Percentiles rank a stretch among this genome's conserved stretches.
phyloP scores from a whole-genome alignment of 2,113 vertebrate genomes.

The Triplophysa rosa region DNA sequence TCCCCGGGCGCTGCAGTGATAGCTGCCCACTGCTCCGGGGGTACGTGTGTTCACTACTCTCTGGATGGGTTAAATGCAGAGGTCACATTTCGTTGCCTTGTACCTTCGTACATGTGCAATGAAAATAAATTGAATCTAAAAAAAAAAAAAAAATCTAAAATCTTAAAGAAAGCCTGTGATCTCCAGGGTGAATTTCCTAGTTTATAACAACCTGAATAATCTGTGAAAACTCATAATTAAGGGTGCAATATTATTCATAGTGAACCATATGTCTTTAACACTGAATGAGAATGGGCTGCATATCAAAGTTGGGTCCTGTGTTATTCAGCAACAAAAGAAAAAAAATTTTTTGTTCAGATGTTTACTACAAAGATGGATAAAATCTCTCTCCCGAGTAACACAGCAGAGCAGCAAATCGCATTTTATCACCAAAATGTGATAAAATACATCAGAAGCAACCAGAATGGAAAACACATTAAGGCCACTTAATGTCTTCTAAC shows the following conservation, averaged over 20 bases:
- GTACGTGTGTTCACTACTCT: no score
- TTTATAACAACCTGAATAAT: background rate
- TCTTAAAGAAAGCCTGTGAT: background rate
- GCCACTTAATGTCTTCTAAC: conserved; percentile 21
- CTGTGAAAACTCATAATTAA: conserved; percentile 1
- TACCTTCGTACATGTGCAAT: no score
- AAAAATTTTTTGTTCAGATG: background rate
- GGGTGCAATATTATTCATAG: background rate
- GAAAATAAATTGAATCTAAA: no score
- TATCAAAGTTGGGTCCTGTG: background rate
- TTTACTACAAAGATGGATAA: background rate
- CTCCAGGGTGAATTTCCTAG: background rate
- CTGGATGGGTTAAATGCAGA: no score
- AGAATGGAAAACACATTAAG: conserved; percentile 17
- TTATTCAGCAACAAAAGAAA: background rate
- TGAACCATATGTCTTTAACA: background rate
- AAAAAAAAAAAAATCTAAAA: no score
- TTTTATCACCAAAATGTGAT: conserved; percentile 18
- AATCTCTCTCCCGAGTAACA: background rate
- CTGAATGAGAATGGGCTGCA: background rate
- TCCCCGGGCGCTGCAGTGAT: no score
- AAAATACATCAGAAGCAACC: conserved; percentile 5
- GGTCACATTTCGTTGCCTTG: no score
- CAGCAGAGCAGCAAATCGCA: background rate
- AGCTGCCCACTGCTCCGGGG: no score